These are phyloP conservation scores for Bruchidius siliquastri DNA, from an alignment of 2,888 invertebrate genomes.

Conservation along the genomic window DNA sequence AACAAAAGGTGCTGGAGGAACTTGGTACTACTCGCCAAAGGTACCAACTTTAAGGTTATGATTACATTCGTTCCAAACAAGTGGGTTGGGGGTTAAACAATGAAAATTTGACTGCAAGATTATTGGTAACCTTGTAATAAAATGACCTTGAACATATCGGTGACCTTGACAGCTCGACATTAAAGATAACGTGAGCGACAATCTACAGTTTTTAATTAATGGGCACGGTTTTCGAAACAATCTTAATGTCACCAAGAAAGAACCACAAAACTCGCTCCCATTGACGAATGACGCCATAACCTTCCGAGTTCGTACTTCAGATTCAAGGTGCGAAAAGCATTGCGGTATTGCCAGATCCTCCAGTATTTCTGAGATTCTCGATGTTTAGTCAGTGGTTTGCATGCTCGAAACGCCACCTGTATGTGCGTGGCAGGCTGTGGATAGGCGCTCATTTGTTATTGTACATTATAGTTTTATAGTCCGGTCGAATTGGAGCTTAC, in stretches of 20 bases:
- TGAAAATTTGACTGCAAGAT: too few species aligned
- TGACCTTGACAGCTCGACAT: too few species aligned
- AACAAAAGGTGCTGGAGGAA: not conserved
- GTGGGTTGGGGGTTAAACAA: too few species aligned
- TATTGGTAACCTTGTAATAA: too few species aligned
- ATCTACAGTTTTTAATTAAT: too few species aligned
- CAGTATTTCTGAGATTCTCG: not conserved
- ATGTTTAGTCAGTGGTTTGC: conserved; percentile 37
- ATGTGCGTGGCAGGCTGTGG: conserved; percentile 68
- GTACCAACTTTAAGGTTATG: not conserved
- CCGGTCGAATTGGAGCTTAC: not conserved
- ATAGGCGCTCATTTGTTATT: conserved; percentile 44
- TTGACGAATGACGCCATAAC: not conserved
- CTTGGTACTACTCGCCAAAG: not conserved
- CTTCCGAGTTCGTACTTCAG: not conserved
- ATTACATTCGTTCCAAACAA: not conserved
- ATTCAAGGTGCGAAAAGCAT: not conserved
- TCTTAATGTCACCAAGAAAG: too few species aligned
- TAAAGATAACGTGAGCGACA: too few species aligned
- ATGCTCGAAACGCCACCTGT: conserved; percentile 32
- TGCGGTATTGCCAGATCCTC: not conserved
- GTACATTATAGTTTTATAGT: conserved; percentile 17
- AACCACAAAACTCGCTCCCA: not conserved
- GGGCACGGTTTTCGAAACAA: too few species aligned
- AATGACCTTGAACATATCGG: too few species aligned